Conservation (phyloP, 2,797 vertebrate genomes). For the Melanotaenia maccullochi region DNA sequence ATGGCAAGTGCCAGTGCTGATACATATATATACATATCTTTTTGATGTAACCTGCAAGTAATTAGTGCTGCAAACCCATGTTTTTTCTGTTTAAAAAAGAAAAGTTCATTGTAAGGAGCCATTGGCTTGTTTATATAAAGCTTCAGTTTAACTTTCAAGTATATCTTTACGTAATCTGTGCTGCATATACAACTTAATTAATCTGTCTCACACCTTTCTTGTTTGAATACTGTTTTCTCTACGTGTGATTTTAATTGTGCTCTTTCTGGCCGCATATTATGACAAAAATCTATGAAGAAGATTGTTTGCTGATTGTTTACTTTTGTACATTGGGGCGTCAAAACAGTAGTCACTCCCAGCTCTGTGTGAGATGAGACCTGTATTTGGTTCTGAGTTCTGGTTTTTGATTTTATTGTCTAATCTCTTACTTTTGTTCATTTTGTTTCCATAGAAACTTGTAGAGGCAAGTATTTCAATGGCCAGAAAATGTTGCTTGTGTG, state of each 20-base stretch:
- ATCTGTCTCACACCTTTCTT: conserved; percentile 7
- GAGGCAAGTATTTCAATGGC: conserved; percentile 94
- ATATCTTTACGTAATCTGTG: conserved; percentile 16
- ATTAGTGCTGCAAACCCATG: neutral
- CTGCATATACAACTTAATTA: neutral
- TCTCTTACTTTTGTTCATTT: conserved; percentile 83
- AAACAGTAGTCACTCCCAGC: conserved; percentile 32
- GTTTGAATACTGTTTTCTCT: conserved; percentile 18
- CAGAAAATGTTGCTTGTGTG: conserved; percentile 73
- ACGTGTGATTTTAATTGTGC: conserved; percentile 23
- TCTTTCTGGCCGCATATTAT: conserved; percentile 37
- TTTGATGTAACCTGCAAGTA: neutral
- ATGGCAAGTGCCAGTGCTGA: neutral
- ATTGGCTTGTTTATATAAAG: conserved; percentile 62
- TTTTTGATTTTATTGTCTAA: conserved; percentile 73
- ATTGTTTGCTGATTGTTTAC: conserved; percentile 24
- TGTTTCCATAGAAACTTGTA: conserved; percentile 97
- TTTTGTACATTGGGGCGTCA: conserved; percentile 11
- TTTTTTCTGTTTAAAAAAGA: neutral
- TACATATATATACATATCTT: neutral
- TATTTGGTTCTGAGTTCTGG: conserved; percentile 45
- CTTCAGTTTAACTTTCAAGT: conserved; percentile 66
- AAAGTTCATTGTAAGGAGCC: neutral
- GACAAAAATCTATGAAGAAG: conserved; percentile 23
- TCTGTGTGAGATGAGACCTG: conserved; percentile 46